Base-by-base conservation (phyloP, 1,140 invertebrate genomes). In the Diabrotica virgifera region DNA sequence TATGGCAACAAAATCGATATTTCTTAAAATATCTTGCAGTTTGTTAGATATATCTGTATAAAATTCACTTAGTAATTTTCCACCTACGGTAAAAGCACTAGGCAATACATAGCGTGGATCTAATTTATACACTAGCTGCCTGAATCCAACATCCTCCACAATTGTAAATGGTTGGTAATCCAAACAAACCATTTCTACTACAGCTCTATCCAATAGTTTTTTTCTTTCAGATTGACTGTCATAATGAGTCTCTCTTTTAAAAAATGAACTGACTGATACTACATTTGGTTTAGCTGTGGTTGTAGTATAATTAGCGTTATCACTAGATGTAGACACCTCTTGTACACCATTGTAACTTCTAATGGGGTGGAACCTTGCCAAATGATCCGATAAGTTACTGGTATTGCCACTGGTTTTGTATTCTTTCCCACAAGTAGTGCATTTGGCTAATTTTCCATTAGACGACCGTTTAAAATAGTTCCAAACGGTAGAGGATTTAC, bases 121-220 rank as follows among this genome's bases (percentile, higher is more conserved):
- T 37, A 72, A 35, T 36, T 54, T 52, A 35, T 64, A 35, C 4
- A 72, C 59, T 46, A 71, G 72, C n/a, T 50, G 52, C 50, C 53
- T 58, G 52, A 74, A 74, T 0, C 68, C 70, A 36, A 54, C 12
- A 46, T 72, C 72, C 52, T 72, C 65, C 6, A 75, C 71, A 35
- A 72, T 64, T 8, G 64, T 67, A 64, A 75, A 74, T 52, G 71
- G 67, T 60, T 75, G 69, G 54, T 66, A 70, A 57, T 72, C 70
- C n/a, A 52, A 38, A 10, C 56, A 67, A 36, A 74, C 64, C 59
- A 75, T 64, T 52, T 55, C 12, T 38, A 50, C 10, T 57, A 63
- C 57, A 5, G 53, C 37, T 24, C 38, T 12, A 24, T 63, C n/a
- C 35, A 58, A 10, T 40, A 12, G 12, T 24, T 57, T 36, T 63